phyloP scores from a whole-genome alignment of 2,888 invertebrate genomes.

The Idaea straminata region DNA sequence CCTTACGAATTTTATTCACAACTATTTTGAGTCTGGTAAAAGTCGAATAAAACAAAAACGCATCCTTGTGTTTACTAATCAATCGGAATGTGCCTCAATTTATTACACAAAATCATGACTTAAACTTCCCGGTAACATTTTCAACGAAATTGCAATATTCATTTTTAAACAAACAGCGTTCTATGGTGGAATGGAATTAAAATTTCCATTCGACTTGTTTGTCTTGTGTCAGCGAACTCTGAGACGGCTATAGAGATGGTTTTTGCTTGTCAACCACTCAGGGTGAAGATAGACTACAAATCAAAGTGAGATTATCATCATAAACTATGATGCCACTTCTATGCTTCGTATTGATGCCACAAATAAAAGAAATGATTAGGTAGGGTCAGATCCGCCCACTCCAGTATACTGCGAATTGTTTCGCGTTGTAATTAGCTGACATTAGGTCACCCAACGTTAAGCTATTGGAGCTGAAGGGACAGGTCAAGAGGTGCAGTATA shows the following conservation, averaged over 20 bases:
- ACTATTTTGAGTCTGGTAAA: too few species aligned
- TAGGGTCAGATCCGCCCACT: too few species aligned
- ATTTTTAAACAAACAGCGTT: conserved; percentile 43
- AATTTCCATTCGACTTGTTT: conserved; percentile 55
- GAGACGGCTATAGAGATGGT: conserved; percentile 16
- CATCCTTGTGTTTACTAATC: neutral
- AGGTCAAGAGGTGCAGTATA: too few species aligned
- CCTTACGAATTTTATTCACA: too few species aligned
- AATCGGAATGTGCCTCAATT: neutral
- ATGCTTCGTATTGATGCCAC: too few species aligned
- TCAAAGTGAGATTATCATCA: neutral
- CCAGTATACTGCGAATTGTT: too few species aligned
- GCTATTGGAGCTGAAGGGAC: too few species aligned
- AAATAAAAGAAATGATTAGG: too few species aligned
- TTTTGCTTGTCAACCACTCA: conserved; percentile 12
- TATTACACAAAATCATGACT: conserved; percentile 6
- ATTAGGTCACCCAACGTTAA: too few species aligned
- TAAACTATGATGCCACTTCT: too few species aligned
- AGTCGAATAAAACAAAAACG: too few species aligned
- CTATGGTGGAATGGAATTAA: conserved; percentile 42
- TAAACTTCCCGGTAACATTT: conserved; percentile 21
- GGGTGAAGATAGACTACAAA: conserved; percentile 12
- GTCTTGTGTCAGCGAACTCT: conserved; percentile 29
- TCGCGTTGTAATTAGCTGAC: too few species aligned
- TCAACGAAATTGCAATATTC: conserved; percentile 37